Evolutionary conservation across 2,888 invertebrate species (phyloP), one percentile per base, ranked within the genome.

Genomic region (Gryllus longicercus): DNA sequence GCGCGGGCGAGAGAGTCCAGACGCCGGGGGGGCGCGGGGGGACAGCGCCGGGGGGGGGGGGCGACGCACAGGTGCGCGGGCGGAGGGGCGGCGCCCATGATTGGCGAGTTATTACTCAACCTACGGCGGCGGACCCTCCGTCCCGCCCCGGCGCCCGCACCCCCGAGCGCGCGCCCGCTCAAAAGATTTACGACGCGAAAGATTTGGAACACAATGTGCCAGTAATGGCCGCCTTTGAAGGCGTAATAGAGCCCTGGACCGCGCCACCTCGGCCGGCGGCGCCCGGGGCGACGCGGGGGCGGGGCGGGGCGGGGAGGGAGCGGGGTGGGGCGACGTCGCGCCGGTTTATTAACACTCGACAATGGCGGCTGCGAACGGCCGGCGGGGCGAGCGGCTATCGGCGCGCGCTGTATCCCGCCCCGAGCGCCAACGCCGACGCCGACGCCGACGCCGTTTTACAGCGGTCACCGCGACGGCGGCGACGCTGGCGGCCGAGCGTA

Each of bases 121-220:
- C 38, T 38, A 38, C 38, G 38, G 38, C 38, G 38, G 4, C 38
- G 38, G n/a, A 4, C 38, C 38, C 38, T 8, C 0, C 16, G 16
- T 4, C n/a, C 63, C n/a, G 63, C 63, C 63, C n/a, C 63, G 2
- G n/a, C 51, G 2, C 18, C 51, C 18, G 2, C 4, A 2, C 18
- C 51, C 63, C 3, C 63, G n/a, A 8, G 2, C 63, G 63, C 4
- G 2, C 63, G 2, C 63, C 63, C 63, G 14, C 16, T 63, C 16
- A 63, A 63, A 63, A 63, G 63, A 63, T 63, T 63, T 63, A 63
- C 63, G 63, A 63, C 63, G 63, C 63, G 63, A 63, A 63, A 63
- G 63, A 63, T 63, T 63, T 63, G 63, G 63, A 63, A 63, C 63
- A 63, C 63, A 63, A 63, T 63, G 63, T 63, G 63, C 16, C 63